Percentiles rank a stretch among this genome's conserved stretches.
phyloP scores from a whole-genome alignment of 1,140 invertebrate genomes.

The Aethina tumida region DNA sequence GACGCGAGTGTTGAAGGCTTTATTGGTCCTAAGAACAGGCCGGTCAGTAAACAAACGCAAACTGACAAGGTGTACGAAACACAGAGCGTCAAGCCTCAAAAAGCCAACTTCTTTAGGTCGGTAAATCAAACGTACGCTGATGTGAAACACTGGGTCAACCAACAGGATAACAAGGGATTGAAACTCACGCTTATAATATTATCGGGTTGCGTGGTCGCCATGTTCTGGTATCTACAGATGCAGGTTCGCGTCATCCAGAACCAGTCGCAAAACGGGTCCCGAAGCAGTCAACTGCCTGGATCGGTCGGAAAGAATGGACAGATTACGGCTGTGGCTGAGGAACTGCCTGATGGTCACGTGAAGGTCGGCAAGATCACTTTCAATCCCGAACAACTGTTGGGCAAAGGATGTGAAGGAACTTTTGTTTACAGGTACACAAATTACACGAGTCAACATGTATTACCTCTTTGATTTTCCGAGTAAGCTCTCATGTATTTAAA shows the following conservation, averaged over 20 bases:
- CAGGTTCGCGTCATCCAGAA: conserved; percentile 43
- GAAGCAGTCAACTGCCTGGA: conserved; percentile 35
- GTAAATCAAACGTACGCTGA: conserved; percentile 5
- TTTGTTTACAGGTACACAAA: conserved; percentile 94
- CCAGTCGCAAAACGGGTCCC: conserved; percentile 51
- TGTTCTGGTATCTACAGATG: conserved; percentile 61
- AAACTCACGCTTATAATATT: conserved; percentile 57
- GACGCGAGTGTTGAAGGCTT: conserved; percentile 10
- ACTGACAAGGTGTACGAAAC: conserved; percentile 4
- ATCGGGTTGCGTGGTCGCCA: conserved; percentile 50
- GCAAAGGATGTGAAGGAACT: conserved; percentile 97
- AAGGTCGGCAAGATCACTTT: conserved; percentile 88
- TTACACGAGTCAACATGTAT: too few relatives aligned
- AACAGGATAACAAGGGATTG: conserved; percentile 57
- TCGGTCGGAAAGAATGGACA: conserved; percentile 29
- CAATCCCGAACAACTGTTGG: conserved; percentile 75
- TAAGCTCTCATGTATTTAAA: too few relatives aligned
- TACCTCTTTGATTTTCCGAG: too few relatives aligned
- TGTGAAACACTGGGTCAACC: conserved; percentile 48
- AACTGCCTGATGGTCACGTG: conserved; percentile 63
- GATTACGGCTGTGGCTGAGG: conserved; percentile 44
- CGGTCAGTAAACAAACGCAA: conserved; percentile 16
- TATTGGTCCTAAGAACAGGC: conserved; percentile 1
- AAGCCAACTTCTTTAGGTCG: conserved; percentile 21
- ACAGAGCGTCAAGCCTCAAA: conserved; percentile 3